Base-by-base conservation (phyloP, 2,797 vertebrate species). In the Sylvilagus floridanus region DNA sequence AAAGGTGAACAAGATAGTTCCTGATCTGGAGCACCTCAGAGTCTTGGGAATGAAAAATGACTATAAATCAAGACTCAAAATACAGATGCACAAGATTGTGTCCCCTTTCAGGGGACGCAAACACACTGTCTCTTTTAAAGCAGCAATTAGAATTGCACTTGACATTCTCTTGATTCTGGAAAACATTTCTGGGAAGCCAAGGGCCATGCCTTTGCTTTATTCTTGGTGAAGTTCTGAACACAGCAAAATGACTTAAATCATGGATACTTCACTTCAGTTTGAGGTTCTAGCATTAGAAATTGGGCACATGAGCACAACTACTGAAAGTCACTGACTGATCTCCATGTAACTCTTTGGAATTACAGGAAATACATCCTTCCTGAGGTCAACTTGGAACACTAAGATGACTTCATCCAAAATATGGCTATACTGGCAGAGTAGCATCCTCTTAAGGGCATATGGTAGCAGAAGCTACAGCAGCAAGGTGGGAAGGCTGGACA, bases 171-270 rank as follows among this genome's bases (percentile, higher is more conserved):
- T 79, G 47, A 88, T 82, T 82, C 37, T 77, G 47, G 65, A 69
- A 88, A 88, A 57, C 52, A 65, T 4, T 78, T 84, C 32, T 37
- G 37, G 12, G 52, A 30, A 86, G 10, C 8, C 47, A 71, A 84
- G 71, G 32, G 4, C 72, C 78, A 65, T 52, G 42, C 22, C 16
- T 93, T 75, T 52, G 35, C 32, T 66, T 93, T 93, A 19, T 78
- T 91, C 52, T 86, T 88, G 35, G 32, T 66, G 32, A 82, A 81
- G 16, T 82, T 37, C 28, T 63, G 19, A 77, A 57, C 24, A 63
- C 42, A 92, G 82, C 65, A 92, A 96, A 90, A 90, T 79, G 37
- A 88, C 35, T 30, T 60, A 91, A 66, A 83, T 69, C 86, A 93
- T 19, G 86, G 78, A 93, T 72, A 28, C 87, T 84, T 90, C 47